These are phyloP conservation scores for Lordiphosa collinella DNA, from an alignment of 1,140 invertebrate genomes.

Conservation along the genomic window DNA sequence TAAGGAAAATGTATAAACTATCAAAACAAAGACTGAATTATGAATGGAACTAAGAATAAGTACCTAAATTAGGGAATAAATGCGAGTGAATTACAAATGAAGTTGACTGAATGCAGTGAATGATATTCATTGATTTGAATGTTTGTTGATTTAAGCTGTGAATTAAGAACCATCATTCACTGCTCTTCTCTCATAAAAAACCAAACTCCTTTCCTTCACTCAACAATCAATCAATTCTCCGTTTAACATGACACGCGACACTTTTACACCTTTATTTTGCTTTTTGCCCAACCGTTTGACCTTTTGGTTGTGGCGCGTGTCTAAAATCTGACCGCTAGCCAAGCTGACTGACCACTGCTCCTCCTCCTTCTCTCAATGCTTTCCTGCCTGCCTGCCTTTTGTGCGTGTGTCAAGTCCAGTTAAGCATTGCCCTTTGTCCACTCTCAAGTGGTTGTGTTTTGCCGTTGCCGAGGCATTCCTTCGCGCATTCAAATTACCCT, in stretches of 20 bases:
- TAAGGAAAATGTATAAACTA: no score
- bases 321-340: slow-evolving; percentile 16
- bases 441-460: slow-evolving; percentile 56
- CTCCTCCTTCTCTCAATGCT: background rate
- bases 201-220: no score
- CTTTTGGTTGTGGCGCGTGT: slow-evolving; percentile 34
- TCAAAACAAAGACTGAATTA: no score
- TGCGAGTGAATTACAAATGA: no score
- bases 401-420: slow-evolving; percentile 72
- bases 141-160: no score
- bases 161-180: no score
- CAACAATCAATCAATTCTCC: slow-evolving; percentile 5
- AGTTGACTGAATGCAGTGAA: no score
- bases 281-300: slow-evolving; percentile 15
- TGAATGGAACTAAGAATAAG: no score
- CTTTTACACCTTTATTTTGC: background rate
- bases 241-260: slow-evolving; percentile 10
- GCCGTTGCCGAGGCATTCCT: slow-evolving; percentile 17
- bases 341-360: slow-evolving; percentile 9
- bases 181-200: no score
- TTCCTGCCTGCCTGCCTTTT: slow-evolving; percentile 37
- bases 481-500: slow-evolving; percentile 59
- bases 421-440: slow-evolving; percentile 61
- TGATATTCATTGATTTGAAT: no score
- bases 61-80: no score